Evolutionary conservation across 2,888 invertebrate species (phyloP), one percentile per base, ranked within the genome.

Genomic region (Carpatolechia fugitivella): DNA sequence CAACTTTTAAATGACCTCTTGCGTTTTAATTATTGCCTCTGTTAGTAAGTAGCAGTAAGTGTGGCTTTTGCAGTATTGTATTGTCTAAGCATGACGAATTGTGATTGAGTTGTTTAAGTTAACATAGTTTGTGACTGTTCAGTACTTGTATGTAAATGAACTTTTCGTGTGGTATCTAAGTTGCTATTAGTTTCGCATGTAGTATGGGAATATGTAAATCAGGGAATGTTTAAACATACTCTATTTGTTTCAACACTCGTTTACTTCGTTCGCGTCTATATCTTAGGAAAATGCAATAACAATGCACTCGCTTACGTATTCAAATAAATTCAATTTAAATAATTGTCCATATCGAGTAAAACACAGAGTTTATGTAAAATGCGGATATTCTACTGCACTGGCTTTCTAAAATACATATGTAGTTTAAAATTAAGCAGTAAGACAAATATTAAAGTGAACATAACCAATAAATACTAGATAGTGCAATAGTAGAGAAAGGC

Each of bases 351-450:
- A 47, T 55, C 68, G 57, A 66, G 67, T 69, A 69, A 69, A 69
- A 66, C 68, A 69, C 68, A 67, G 70, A 70, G 69, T 70, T 72
- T 69, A 64, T 63, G 70, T 66, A 66, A 73, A 73, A 74, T 67
- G 70, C 57, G 68, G 69, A 73, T 70, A 78, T 76, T 72, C 74
- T 72, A 74, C 72, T 69, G 66, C 72, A 66, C 71, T 69, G 65
- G 71, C 68, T 41, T 41, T 41, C 41, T 41, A 41, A 40, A 29
- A 33, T 33, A 33, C 33, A 10, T n/a, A 33, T 3, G n/a, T 33
- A 24, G 24, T 33, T 33, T 8, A 33, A 6, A 33, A 11, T 11
- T 5, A 10, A 8, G 5, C 10, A 24, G 24, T 11, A 8, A 11
- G 44, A 24, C 41, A 20, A 44, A 10, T n/a, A n/a, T 44, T n/a